Conservation (phyloP, 2,797 vertebrate species). For the Staurois parvus region DNA sequence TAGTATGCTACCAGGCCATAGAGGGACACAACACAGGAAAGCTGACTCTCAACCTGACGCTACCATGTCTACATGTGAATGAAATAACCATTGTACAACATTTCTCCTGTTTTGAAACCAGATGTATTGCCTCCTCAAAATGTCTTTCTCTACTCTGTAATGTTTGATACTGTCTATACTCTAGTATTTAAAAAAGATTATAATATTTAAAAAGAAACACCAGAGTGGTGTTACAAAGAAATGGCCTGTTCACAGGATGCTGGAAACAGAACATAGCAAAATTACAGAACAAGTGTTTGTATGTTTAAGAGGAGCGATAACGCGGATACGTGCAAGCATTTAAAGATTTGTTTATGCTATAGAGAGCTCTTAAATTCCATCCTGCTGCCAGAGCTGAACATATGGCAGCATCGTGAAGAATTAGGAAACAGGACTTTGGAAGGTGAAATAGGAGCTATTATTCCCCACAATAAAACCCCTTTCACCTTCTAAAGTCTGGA, state of each 20-base stretch:
- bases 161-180: too few relatives aligned
- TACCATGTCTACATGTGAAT: too few relatives aligned
- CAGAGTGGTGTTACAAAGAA: background rate
- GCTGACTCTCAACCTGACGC: too few relatives aligned
- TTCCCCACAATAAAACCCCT: conserved; percentile 26
- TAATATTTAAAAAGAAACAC: background rate
- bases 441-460: conserved; percentile 46
- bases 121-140: too few relatives aligned
- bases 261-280: background rate
- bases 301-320: background rate
- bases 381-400: conserved; percentile 35
- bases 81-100: too few relatives aligned
- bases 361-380: conserved; percentile 33
- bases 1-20: too few relatives aligned
- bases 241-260: background rate
- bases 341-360: conserved; percentile 31
- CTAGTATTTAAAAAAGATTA: too few relatives aligned
- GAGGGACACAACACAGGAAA: too few relatives aligned
- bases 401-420: conserved; percentile 47
- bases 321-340: background rate
- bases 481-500: conserved; percentile 38
- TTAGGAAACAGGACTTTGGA: conserved; percentile 41
- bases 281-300: background rate
- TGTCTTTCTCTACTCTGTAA: too few relatives aligned
- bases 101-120: too few relatives aligned